Evolutionary conservation across 2,888 invertebrate genomes (phyloP).

Genomic region (Autographa pulchrina): DNA sequence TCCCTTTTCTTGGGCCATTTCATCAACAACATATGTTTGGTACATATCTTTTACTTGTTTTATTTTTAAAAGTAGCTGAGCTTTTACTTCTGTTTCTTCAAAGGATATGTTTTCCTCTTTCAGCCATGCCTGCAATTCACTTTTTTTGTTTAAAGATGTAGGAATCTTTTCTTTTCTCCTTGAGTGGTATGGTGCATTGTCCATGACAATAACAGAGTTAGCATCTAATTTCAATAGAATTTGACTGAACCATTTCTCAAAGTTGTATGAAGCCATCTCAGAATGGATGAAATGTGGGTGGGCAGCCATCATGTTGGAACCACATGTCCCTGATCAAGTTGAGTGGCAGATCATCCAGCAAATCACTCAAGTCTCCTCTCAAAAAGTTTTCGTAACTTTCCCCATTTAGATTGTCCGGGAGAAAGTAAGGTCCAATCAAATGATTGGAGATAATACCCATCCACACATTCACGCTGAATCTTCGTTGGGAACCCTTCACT

Average conservation of each 20-base stretch:
- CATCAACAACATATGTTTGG: conserved; percentile 18
- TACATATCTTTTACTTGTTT: conserved; percentile 12
- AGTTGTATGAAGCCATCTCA: conserved; percentile 13
- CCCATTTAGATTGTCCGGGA: conserved; percentile 60
- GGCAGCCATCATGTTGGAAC: conserved; percentile 11
- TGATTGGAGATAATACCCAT: conserved; percentile 56
- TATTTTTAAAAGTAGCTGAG: conserved; percentile 8
- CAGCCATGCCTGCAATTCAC: conserved; percentile 13
- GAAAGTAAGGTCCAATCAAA: conserved; percentile 57
- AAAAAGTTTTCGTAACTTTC: conserved; percentile 54
- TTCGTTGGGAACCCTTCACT: conserved; percentile 53
- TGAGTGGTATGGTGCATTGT: conserved; percentile 30
- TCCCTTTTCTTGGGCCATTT: conserved; percentile 14
- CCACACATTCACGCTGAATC: conserved; percentile 60
- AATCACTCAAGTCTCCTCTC: conserved; percentile 26
- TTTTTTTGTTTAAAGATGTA: conserved; percentile 15
- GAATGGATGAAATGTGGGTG: not conserved
- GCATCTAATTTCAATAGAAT: conserved; percentile 5
- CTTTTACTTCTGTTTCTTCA: conserved; percentile 18
- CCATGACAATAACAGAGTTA: conserved; percentile 22
- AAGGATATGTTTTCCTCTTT: conserved; percentile 18
- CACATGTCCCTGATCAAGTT: conserved; percentile 8
- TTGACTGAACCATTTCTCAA: conserved; percentile 11
- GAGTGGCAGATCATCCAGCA: conserved; percentile 43
- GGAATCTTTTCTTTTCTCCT: conserved; percentile 21